These are phyloP conservation scores for Buceros bicornis DNA, from an alignment of 2,797 vertebrate genomes.

Conservation along the genomic window DNA sequence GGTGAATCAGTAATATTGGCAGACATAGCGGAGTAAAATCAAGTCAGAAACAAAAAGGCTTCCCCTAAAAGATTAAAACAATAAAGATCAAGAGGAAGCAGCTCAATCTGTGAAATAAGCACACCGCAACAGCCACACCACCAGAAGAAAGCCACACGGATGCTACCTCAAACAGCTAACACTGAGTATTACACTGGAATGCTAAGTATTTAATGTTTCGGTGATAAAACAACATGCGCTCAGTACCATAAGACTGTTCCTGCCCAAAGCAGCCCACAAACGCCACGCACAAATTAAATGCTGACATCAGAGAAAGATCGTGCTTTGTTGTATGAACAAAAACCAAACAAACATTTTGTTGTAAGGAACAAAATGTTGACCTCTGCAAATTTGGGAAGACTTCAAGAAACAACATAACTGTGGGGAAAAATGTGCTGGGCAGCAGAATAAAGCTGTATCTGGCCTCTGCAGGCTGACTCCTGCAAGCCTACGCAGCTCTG, in stretches of 20 bases:
- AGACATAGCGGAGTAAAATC: neutral
- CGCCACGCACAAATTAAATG: neutral
- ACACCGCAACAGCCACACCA: neutral
- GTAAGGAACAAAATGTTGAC: conserved; percentile 54
- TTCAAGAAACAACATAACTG: conserved; percentile 62
- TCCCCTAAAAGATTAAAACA: neutral
- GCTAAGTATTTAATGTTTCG: conserved; percentile 28
- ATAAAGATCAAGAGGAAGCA: neutral
- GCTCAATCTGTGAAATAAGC: neutral
- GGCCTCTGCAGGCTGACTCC: conserved; percentile 8
- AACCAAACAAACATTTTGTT: conserved; percentile 62
- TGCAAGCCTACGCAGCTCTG: neutral
- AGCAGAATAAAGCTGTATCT: conserved; percentile 45
- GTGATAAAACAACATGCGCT: conserved; percentile 55
- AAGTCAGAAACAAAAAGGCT: neutral
- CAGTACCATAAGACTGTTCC: conserved; percentile 6
- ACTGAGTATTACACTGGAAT: conserved; percentile 2
- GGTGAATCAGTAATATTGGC: neutral
- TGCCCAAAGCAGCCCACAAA: conserved; percentile 50
- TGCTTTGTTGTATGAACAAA: conserved; percentile 36
- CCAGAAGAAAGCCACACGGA: neutral
- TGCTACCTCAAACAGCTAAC: neutral
- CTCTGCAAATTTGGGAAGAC: conserved; percentile 48
- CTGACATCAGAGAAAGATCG: conserved; percentile 59
- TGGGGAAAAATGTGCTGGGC: conserved; percentile 42